Evolutionary conservation across 2,888 invertebrate species (phyloP).

Genomic region (Endomychus coccineus): DNA sequence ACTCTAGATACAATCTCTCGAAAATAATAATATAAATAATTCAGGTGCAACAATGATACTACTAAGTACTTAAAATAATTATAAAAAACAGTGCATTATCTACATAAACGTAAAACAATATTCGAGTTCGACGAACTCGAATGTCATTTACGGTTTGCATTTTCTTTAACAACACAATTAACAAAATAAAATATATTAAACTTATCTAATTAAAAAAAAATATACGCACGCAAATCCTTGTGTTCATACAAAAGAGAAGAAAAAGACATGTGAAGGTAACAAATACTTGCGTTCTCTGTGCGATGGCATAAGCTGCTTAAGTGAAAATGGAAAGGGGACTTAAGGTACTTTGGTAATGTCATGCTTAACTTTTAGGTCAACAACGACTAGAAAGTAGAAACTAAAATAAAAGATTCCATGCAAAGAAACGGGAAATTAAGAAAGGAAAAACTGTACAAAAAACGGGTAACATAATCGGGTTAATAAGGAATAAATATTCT

Average conservation of each 20-base stretch:
- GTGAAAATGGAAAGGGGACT: slow-evolving; percentile 17
- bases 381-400: slow-evolving; percentile 20
- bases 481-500: no score
- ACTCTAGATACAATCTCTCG: slow-evolving; percentile 4
- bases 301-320: slow-evolving; percentile 28
- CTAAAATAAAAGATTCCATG: background rate
- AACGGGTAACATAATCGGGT: no score
- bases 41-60: slow-evolving; percentile 28
- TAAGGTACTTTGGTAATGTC: slow-evolving; percentile 27
- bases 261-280: slow-evolving; percentile 11
- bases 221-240: no score
- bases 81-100: slow-evolving; percentile 21
- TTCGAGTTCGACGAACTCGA: no score
- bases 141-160: no score
- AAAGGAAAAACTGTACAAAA: background rate
- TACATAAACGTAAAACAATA: slow-evolving; percentile 20
- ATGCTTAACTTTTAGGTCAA: slow-evolving; percentile 14
- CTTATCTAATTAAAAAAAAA: no score
- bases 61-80: slow-evolving; percentile 22
- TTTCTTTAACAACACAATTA: slow-evolving; percentile 36
- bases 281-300: slow-evolving; percentile 37
- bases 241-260: no score
- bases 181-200: slow-evolving; percentile 31
- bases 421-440: background rate
- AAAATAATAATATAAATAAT: slow-evolving; percentile 18